Base-by-base conservation (phyloP, 2,888 invertebrate genomes). In the Schrankia costaestrigalis region DNA sequence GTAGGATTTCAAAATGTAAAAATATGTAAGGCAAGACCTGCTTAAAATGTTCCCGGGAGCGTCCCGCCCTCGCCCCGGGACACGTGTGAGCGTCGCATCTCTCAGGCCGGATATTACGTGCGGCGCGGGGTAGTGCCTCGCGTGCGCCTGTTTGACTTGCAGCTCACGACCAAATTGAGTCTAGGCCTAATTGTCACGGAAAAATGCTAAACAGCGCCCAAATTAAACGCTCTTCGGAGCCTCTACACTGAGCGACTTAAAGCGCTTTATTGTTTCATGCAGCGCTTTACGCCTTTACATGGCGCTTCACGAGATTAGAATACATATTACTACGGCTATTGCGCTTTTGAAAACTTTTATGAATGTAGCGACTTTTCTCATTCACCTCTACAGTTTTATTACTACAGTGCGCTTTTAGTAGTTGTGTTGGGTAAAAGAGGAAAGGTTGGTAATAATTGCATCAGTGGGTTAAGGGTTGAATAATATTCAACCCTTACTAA, bases 111-210 rank as follows among this genome's bases (percentile, higher is more conserved):
- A 55, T 51, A 48, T 58, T 56, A 40, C 48, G 34, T 37, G 39
- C 37, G 34, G 34, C 48, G 30, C 18, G 13, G 28, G 38, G 46
- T 30, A 47, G 31, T 41, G 50, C 54, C 34, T 32, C 36, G 38
- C 18, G 27, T 27, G 37, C 13, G 32, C 27, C 32, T 48, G 51
- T 51, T 58, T 60, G 46, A 36, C 26, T 45, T 43, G 31, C 54
- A 50, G 58, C 64, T 64, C 56, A 56, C 53, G 38, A 46, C 35
- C 22, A 54, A 56, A 63, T 63, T 52, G 56, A 61, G 57, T 58
- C 56, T 56, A 56, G 54, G 44, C 14, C 44, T 49, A 57, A 49
- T 57, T 54, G 50, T 57, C 32, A 46, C 24, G 44, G 31, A 47
- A 60, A 63, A 61, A 64, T 61, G 64, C 56, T 55, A 60, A 63